Conservation (phyloP, 2,797 vertebrate species). For the Mionectes olivaceus region DNA sequence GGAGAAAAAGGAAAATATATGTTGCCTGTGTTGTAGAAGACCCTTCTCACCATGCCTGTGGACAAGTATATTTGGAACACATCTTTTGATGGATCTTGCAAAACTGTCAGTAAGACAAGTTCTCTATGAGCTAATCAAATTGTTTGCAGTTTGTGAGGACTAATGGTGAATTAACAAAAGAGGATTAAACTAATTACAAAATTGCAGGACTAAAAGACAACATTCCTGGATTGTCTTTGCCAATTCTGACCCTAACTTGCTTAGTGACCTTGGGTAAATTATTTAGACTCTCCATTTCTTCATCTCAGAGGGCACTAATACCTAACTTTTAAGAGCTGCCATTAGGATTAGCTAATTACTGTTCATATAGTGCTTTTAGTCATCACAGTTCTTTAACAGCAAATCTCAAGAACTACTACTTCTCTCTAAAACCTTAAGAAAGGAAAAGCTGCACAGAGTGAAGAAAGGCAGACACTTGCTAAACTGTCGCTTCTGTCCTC, state of each 20-base stretch:
- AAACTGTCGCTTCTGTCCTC: neutral
- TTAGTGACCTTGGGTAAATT: constrained; percentile 4
- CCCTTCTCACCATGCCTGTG: neutral
- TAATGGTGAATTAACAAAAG: neutral
- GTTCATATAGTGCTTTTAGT: neutral
- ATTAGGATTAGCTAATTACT: constrained; percentile 14
- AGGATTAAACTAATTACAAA: neutral
- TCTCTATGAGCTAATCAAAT: neutral
- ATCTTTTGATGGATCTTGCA: neutral
- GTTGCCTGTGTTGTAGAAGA: neutral
- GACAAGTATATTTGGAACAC: neutral
- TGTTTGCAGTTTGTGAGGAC: neutral
- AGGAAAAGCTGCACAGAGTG: neutral
- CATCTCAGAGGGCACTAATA: neutral
- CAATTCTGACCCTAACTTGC: neutral
- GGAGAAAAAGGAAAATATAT: neutral
- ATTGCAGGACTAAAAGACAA: neutral
- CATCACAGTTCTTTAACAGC: neutral
- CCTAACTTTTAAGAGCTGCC: neutral
- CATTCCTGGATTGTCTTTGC: constrained; percentile 9
- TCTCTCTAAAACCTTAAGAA: neutral
- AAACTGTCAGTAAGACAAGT: neutral
- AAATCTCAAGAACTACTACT: neutral
- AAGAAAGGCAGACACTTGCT: neutral
- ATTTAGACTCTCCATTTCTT: constrained; percentile 3